A percentile compares a stretch with the other conserved stretches of the same genome.
phyloP scores from a whole-genome alignment of 2,113 vertebrate species.

The Podarcis muralis region DNA sequence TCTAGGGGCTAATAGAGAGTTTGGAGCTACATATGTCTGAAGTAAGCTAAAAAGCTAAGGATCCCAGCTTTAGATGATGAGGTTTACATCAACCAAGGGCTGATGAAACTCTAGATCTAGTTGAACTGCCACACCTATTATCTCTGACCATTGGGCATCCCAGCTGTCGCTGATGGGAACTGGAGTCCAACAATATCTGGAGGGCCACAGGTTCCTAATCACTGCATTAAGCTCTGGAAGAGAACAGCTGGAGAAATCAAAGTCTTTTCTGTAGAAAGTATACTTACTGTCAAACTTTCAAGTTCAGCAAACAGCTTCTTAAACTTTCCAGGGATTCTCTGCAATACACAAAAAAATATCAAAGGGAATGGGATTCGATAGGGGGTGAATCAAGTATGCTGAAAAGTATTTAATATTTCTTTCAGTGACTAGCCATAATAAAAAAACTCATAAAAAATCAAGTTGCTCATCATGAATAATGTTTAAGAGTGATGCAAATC shows the following conservation, averaged over 20 bases:
- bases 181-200: background rate
- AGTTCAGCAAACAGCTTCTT: conserved; percentile 96
- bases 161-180: no score
- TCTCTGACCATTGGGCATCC: background rate
- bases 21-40: background rate
- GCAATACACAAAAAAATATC: conserved; percentile 25
- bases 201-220: background rate
- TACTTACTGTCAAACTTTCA: conserved; percentile 92
- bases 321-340: conserved; percentile 99
- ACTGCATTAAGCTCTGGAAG: background rate
- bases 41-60: background rate
- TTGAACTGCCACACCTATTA: background rate
- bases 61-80: background rate
- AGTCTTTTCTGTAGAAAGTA: background rate
- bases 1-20: background rate
- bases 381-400: background rate
- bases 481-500: background rate
- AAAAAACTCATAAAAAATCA: background rate
- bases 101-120: background rate
- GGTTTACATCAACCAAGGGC: background rate
- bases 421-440: background rate
- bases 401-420: conserved; percentile 14
- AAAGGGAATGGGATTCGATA: background rate
- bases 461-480: conserved; percentile 21
- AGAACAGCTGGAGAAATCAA: conserved; percentile 12